These are phyloP conservation scores for Phodopus roborovskii DNA, from an alignment of 2,113 vertebrate genomes.

Conservation along the genomic window DNA sequence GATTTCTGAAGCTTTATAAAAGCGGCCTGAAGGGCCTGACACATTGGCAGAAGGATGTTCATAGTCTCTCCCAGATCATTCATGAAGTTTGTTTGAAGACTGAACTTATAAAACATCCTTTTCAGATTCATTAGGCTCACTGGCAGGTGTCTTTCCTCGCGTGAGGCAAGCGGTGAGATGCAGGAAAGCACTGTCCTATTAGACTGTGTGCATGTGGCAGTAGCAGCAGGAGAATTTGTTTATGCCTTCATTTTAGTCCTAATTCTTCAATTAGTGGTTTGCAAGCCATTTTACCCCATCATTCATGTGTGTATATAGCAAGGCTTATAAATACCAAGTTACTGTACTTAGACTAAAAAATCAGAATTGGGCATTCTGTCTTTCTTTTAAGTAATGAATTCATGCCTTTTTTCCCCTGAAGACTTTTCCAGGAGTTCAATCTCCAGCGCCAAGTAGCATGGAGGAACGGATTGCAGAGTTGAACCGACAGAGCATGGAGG, in stretches of 20 bases:
- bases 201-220: neutral
- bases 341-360: slow-evolving; percentile 30
- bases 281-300: neutral
- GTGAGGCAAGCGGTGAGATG: neutral
- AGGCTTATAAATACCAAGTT: neutral
- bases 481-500: slow-evolving; percentile 93
- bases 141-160: neutral
- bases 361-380: neutral
- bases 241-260: neutral
- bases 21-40: neutral
- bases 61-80: slow-evolving; percentile 49
- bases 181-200: neutral
- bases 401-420: slow-evolving; percentile 63
- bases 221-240: neutral
- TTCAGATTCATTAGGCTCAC: neutral
- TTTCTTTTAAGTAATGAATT: slow-evolving; percentile 56
- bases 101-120: neutral
- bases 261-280: slow-evolving; percentile 10
- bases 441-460: slow-evolving; percentile 81
- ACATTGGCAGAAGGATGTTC: neutral
- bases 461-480: slow-evolving; percentile 94
- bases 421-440: slow-evolving; percentile 63
- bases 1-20: neutral
- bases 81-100: neutral
- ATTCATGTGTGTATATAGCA: neutral